Evolutionary conservation across 2,113 vertebrate genomes (phyloP).

Genomic region (Connochaetes taurinus): DNA sequence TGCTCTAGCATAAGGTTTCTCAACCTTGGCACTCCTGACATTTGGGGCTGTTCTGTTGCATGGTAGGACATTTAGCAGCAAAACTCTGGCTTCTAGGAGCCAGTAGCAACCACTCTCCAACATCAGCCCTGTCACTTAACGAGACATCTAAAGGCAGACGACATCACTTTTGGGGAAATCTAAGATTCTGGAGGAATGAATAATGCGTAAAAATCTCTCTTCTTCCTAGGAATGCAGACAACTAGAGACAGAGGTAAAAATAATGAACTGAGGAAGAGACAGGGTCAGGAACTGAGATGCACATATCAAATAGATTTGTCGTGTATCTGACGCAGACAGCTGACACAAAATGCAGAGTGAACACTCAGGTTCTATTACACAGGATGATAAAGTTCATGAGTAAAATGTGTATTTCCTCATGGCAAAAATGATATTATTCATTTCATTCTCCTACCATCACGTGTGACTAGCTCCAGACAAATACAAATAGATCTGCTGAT

Average conservation of each 20-base stretch:
- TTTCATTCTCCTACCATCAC: background rate
- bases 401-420: conserved; percentile 30
- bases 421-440: conserved; percentile 30
- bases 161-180: background rate
- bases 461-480: background rate
- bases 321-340: background rate
- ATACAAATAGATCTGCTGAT: conserved; percentile 16
- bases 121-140: background rate
- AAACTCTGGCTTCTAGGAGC: background rate
- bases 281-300: background rate
- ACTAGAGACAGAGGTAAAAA: background rate
- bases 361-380: background rate
- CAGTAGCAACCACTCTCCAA: background rate
- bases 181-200: background rate
- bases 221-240: background rate
- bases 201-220: background rate
- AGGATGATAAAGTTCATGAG: background rate
- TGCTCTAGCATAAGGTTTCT: background rate
- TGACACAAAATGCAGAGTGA: background rate
- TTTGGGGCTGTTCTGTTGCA: background rate
- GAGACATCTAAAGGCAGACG: background rate
- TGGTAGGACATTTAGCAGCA: background rate
- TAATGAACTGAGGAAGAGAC: background rate
- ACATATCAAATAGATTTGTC: background rate
- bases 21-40: background rate